phyloP scores from a whole-genome alignment of 2,113 vertebrate genomes.

The Neodontobutis hainanensis region DNA sequence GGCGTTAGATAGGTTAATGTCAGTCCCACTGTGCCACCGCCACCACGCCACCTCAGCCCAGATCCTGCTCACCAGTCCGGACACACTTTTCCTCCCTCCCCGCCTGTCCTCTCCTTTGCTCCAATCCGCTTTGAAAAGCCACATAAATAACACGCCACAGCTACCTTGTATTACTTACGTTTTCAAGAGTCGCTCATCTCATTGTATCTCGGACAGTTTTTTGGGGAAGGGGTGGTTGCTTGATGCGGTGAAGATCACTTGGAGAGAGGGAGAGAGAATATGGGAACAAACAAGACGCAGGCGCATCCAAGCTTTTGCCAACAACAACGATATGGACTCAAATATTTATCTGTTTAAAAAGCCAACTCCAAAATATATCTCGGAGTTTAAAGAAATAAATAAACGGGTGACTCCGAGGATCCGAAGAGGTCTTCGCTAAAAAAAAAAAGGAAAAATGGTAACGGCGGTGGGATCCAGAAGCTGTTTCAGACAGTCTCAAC shows the following conservation, averaged over 20 bases:
- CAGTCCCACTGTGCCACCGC: constrained; percentile 78
- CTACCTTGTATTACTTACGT: constrained; percentile 73
- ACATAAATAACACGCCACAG: constrained; percentile 23
- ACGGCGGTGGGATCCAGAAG: constrained; percentile 90
- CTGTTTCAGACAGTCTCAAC: constrained; percentile 99
- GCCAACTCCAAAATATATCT: not conserved
- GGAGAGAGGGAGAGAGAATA: constrained; percentile 58
- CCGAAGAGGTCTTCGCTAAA: constrained; percentile 75
- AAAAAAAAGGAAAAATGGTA: constrained; percentile 73
- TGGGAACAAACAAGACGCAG: constrained; percentile 74
- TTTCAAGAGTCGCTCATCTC: constrained; percentile 69
- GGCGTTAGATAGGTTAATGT: constrained; percentile 88
- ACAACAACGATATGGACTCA: constrained; percentile 81
- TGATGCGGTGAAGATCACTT: constrained; percentile 78
- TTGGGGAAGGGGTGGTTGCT: constrained; percentile 58
- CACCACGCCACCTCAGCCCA: constrained; percentile 91
- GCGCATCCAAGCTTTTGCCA: constrained; percentile 81
- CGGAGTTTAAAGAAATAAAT: constrained; percentile 5
- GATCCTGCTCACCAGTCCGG: constrained; percentile 83
- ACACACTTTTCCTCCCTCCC: constrained; percentile 75
- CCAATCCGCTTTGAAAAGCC: constrained; percentile 37
- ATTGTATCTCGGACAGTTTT: constrained; percentile 74
- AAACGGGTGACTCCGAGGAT: constrained; percentile 82
- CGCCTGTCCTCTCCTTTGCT: constrained; percentile 71
- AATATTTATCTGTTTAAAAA: constrained; percentile 76